Conservation (phyloP, 2,888 invertebrate genomes). For the Drosophila setosimentum region DNA sequence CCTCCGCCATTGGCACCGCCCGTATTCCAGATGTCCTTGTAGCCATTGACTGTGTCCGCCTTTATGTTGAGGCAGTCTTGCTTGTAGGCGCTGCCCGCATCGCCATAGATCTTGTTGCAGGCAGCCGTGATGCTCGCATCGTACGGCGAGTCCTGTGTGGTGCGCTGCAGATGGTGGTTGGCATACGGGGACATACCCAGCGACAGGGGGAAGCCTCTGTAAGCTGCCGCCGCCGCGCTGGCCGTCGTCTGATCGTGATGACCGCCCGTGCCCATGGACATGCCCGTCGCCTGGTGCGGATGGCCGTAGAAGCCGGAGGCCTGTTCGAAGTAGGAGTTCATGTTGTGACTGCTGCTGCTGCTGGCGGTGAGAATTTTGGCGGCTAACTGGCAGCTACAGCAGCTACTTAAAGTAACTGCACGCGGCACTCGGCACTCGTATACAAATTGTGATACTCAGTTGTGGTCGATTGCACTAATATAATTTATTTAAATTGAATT, state of each 20-base stretch:
- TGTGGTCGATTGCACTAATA: slow-evolving; percentile 13
- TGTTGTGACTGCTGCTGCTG: slow-evolving; percentile 85
- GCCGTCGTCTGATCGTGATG: slow-evolving; percentile 90
- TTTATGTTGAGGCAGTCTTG: slow-evolving; percentile 90
- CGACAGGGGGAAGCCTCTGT: slow-evolving; percentile 94
- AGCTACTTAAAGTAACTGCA: slow-evolving; percentile 64
- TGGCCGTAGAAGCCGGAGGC: slow-evolving; percentile 96
- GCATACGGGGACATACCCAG: slow-evolving; percentile 94
- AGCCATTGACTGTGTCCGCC: slow-evolving; percentile 86
- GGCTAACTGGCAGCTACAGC: slow-evolving; percentile 75
- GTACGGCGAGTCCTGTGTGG: slow-evolving; percentile 96
- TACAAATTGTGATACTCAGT: slow-evolving; percentile 11
- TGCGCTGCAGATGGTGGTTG: slow-evolving; percentile 91
- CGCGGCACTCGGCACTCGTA: slow-evolving; percentile 43
- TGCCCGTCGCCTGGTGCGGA: slow-evolving; percentile 92
- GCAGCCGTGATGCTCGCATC: slow-evolving; percentile 95
- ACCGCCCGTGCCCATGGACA: slow-evolving; percentile 88
- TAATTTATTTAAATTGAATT: slow-evolving; percentile 6
- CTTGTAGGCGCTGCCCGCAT: slow-evolving; percentile 86
- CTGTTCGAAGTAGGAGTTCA: slow-evolving; percentile 99
- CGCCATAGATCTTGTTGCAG: slow-evolving; percentile 89
- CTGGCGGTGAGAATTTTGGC: slow-evolving; percentile 85
- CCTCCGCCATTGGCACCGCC: slow-evolving; percentile 87
- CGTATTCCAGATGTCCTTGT: slow-evolving; percentile 89
- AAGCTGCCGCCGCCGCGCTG: slow-evolving; percentile 88